These are phyloP conservation scores for Ranitomeya imitator DNA, from an alignment of 2,113 vertebrate species.

Conservation along the genomic window DNA sequence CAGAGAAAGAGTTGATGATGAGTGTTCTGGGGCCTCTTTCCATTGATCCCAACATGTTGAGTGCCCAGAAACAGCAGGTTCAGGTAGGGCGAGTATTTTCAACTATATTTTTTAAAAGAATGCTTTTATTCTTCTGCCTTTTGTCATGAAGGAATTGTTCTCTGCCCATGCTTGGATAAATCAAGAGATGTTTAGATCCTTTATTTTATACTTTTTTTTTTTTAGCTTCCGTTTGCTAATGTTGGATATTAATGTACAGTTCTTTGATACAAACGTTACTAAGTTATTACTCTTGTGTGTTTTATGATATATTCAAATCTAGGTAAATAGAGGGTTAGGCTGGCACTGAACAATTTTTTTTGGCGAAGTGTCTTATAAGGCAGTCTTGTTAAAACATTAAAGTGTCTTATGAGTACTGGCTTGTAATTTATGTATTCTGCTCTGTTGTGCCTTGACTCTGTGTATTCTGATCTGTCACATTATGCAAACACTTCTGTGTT, in stretches of 20 bases:
- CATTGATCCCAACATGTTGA: constrained; percentile 98
- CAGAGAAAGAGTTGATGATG: constrained; percentile 99
- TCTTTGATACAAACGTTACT: too few species aligned
- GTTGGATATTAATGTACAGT: neutral
- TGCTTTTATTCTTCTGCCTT: neutral
- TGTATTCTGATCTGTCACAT: constrained; percentile 67
- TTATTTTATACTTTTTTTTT: neutral
- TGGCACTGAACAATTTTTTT: neutral
- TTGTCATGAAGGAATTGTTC: neutral
- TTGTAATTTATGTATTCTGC: constrained; percentile 32
- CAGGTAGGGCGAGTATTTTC: constrained; percentile 76
- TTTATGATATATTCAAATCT: too few species aligned
- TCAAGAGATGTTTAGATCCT: neutral
- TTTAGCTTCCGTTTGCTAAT: neutral
- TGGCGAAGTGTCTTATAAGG: neutral
- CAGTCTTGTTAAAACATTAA: neutral
- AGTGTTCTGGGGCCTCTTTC: constrained; percentile 94
- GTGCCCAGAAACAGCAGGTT: constrained; percentile 93
- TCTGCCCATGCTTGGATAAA: neutral
- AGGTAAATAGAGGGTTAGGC: neutral
- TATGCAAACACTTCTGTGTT: constrained; percentile 65
- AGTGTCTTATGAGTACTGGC: constrained; percentile 11
- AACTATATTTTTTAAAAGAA: neutral
- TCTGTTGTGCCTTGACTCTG: constrained; percentile 68
- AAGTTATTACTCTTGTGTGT: too few species aligned